These are phyloP conservation scores for Cinclus mexicanus DNA, from an alignment of 2,113 vertebrate species.

Conservation along the genomic window DNA sequence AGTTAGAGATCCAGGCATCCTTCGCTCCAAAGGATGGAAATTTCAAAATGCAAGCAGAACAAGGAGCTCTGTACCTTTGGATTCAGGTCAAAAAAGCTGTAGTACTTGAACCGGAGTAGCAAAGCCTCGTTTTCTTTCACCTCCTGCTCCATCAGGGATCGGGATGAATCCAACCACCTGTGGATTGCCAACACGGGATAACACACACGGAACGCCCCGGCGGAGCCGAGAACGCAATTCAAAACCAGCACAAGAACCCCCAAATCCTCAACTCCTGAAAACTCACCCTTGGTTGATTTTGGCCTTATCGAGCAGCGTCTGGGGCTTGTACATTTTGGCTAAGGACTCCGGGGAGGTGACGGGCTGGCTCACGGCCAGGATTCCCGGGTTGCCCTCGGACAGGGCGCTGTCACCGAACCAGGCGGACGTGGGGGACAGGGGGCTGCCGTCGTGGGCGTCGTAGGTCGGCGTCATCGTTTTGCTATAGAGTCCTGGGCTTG, in stretches of 20 bases:
- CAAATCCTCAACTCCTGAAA: constrained; percentile 39
- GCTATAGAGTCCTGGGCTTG: constrained; percentile 96
- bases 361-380: constrained; percentile 96
- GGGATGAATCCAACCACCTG: constrained; percentile 97
- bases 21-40: not conserved
- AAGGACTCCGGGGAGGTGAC: constrained; percentile 93
- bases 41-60: not conserved
- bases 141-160: constrained; percentile 98
- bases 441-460: constrained; percentile 95
- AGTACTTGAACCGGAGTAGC: constrained; percentile 96
- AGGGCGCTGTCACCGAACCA: constrained; percentile 98
- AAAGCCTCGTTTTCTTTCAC: constrained; percentile 98
- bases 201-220: not conserved
- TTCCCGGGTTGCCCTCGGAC: constrained; percentile 96
- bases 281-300: constrained; percentile 99
- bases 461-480: constrained; percentile 99
- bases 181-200: not conserved
- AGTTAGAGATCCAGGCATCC: fast-evolving
- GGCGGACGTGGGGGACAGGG: constrained; percentile 93
- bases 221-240: not conserved
- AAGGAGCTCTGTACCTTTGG: constrained; percentile 86
- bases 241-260: not conserved
- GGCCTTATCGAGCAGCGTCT: constrained; percentile 96
- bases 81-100: constrained; percentile 99
- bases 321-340: constrained; percentile 96